phyloP scores from a whole-genome alignment of 2,888 invertebrate genomes.

The Reticulitermes lucifugus region DNA sequence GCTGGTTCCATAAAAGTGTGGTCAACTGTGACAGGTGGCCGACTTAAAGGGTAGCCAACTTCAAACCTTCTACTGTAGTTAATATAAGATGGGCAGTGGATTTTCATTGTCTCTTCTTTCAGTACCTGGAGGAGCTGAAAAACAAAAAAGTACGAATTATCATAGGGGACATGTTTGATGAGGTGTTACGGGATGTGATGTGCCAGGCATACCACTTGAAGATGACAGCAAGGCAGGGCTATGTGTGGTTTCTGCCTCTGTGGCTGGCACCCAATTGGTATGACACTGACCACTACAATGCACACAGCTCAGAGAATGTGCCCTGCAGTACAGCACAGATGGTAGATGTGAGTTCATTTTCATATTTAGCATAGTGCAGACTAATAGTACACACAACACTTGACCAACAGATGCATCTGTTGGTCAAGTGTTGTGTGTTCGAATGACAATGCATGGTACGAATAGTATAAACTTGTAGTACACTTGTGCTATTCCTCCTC shows the following conservation, averaged over 20 bases:
- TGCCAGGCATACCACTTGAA: constrained; percentile 81
- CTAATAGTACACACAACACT: too few relatives aligned
- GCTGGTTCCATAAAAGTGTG: too few relatives aligned
- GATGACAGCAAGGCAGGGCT: constrained; percentile 73
- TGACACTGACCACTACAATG: constrained; percentile 68
- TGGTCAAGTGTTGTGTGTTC: too few relatives aligned
- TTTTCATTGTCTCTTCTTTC: not conserved
- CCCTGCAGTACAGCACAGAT: constrained; percentile 74
- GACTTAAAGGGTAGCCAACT: too few relatives aligned
- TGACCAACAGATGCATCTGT: too few relatives aligned
- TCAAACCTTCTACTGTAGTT: too few relatives aligned
- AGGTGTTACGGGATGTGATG: constrained; percentile 79
- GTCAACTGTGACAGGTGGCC: too few relatives aligned
- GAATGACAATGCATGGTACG: too few relatives aligned
- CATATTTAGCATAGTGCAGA: too few relatives aligned
- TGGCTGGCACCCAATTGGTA: constrained; percentile 76
- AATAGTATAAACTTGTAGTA: too few relatives aligned
- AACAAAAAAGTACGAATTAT: constrained; percentile 78
- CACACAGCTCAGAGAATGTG: constrained; percentile 62
- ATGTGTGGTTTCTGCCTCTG: constrained; percentile 88
- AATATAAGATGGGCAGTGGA: too few relatives aligned
- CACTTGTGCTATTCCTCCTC: too few relatives aligned
- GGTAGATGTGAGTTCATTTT: constrained; percentile 61
- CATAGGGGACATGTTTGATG: constrained; percentile 82
- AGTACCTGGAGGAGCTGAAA: constrained; percentile 70